Percentiles rank a stretch among this genome's conserved stretches.
phyloP scores from a whole-genome alignment of 1,140 invertebrate species.

The Panulirus ornatus region DNA sequence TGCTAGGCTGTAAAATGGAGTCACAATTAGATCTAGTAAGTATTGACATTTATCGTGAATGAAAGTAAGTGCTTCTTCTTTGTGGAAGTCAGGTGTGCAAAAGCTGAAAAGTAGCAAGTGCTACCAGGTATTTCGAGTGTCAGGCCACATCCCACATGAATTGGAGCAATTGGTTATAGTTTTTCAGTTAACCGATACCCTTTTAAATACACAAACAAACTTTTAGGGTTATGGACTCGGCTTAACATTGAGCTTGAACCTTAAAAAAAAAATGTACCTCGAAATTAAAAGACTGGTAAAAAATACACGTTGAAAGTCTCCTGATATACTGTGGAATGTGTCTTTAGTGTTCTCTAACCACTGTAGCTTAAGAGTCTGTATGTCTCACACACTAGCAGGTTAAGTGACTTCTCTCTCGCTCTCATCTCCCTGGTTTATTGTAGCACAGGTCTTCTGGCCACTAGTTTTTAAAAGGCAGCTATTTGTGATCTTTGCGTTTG shows the following conservation, averaged over 20 bases:
- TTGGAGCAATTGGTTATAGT: background rate
- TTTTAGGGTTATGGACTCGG: conserved; percentile 12
- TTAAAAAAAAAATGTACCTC: conserved; percentile 6
- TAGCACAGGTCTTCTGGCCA: conserved; percentile 13
- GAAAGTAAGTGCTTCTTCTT: conserved; percentile 45
- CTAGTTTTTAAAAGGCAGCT: conserved; percentile 24
- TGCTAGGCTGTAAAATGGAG: conserved; percentile 68
- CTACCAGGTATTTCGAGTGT: conserved; percentile 57
- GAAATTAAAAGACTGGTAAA: conserved; percentile 17
- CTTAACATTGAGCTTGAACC: conserved; percentile 9
- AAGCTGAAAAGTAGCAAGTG: conserved; percentile 47
- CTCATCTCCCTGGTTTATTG: conserved; percentile 52
- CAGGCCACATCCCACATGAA: conserved; percentile 41
- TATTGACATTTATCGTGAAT: conserved; percentile 61
- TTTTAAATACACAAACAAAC: conserved; percentile 8
- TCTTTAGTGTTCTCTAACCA: conserved; percentile 70
- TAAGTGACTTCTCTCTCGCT: conserved; percentile 54
- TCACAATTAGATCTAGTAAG: conserved; percentile 62
- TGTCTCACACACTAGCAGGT: conserved; percentile 69
- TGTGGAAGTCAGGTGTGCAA: conserved; percentile 66
- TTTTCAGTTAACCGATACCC: conserved; percentile 8
- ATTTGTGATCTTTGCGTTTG: conserved; percentile 34
- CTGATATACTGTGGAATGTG: conserved; percentile 48
- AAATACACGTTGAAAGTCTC: conserved; percentile 12
- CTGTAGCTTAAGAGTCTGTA: conserved; percentile 67